These are phyloP conservation scores for Sphaerodactylus townsendi DNA, from an alignment of 2,113 vertebrate species.

Conservation along the genomic window DNA sequence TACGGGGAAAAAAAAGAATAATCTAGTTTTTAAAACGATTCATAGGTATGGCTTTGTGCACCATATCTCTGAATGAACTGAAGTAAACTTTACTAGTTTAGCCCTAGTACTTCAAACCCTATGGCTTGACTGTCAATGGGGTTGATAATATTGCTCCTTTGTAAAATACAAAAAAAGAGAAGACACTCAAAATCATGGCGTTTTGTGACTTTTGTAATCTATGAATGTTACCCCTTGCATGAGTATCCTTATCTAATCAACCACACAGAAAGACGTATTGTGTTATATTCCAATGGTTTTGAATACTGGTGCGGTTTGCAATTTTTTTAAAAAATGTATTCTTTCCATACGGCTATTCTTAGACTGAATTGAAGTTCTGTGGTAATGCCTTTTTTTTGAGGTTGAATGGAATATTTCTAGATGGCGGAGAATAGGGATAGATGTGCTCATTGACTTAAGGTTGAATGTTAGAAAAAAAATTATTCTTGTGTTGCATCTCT, in stretches of 20 bases:
- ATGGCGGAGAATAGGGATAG: constrained; percentile 63
- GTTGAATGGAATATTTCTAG: constrained; percentile 71
- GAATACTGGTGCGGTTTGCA: constrained; percentile 66
- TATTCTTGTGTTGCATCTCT: constrained; percentile 65
- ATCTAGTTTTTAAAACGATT: constrained; percentile 51
- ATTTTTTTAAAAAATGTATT: constrained; percentile 62
- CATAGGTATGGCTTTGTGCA: constrained; percentile 38
- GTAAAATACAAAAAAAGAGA: constrained; percentile 34
- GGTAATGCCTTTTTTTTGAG: constrained; percentile 64
- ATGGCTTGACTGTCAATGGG: constrained; percentile 70
- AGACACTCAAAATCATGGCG: constrained; percentile 36
- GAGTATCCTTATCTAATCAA: constrained; percentile 63
- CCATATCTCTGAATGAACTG: constrained; percentile 48
- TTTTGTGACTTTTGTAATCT: constrained; percentile 74
- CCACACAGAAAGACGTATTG: constrained; percentile 52
- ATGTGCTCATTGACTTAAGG: constrained; percentile 67
- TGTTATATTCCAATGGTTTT: constrained; percentile 70
- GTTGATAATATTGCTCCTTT: constrained; percentile 64
- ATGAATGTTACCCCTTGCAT: constrained; percentile 76
- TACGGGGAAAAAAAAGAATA: constrained; percentile 41
- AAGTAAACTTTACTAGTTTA: constrained; percentile 53
- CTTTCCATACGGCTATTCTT: constrained; percentile 65
- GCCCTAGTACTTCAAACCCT: constrained; percentile 60
- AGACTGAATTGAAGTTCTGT: constrained; percentile 64
- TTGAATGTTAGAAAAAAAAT: constrained; percentile 50